Conservation (phyloP, 2,797 vertebrate genomes). For the Salarias fasciatus region DNA sequence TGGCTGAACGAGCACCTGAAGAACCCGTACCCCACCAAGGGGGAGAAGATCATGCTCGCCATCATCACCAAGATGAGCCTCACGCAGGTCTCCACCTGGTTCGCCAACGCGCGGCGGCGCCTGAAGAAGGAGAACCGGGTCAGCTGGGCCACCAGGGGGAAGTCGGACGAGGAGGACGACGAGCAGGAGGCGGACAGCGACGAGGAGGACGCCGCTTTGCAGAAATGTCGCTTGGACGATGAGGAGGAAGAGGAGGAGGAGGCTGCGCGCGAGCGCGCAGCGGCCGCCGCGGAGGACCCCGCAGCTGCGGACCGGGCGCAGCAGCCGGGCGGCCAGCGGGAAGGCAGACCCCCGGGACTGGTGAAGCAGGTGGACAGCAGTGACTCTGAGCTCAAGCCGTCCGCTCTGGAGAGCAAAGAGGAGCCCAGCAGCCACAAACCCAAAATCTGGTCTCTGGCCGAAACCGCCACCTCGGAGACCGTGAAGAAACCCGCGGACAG, state of each 20-base stretch:
- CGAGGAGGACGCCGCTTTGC: slow-evolving; percentile 66
- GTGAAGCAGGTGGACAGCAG: slow-evolving; percentile 41
- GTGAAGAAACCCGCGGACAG: slow-evolving; percentile 64
- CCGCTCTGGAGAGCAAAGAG: slow-evolving; percentile 74
- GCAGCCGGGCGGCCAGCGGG: slow-evolving; percentile 11
- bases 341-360: slow-evolving; percentile 12
- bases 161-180: slow-evolving; percentile 81
- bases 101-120: slow-evolving; percentile 89
- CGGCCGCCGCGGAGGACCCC: slow-evolving; percentile 20
- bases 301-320: slow-evolving; percentile 39
- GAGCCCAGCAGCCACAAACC: slow-evolving; percentile 84
- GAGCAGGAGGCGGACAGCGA: slow-evolving; percentile 73
- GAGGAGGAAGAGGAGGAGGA: slow-evolving; percentile 62
- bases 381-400: slow-evolving; percentile 37
- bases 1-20: slow-evolving; percentile 94
- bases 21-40: slow-evolving; percentile 90
- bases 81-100: slow-evolving; percentile 92
- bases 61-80: slow-evolving; percentile 93
- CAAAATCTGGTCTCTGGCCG: slow-evolving; percentile 97
- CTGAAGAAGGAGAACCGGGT: slow-evolving; percentile 90
- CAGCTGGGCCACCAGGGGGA: slow-evolving; percentile 84
- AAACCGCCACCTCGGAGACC: slow-evolving; percentile 89
- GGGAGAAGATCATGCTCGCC: slow-evolving; percentile 91
- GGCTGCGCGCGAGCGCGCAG: slow-evolving; percentile 38
- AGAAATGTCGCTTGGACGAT: slow-evolving; percentile 70